A percentile compares a stretch with the other conserved stretches of the same genome.
These are phyloP conservation scores for Pseudotriccus pelzelni DNA, from an alignment of 2,797 vertebrate species.

Conservation along the genomic window DNA sequence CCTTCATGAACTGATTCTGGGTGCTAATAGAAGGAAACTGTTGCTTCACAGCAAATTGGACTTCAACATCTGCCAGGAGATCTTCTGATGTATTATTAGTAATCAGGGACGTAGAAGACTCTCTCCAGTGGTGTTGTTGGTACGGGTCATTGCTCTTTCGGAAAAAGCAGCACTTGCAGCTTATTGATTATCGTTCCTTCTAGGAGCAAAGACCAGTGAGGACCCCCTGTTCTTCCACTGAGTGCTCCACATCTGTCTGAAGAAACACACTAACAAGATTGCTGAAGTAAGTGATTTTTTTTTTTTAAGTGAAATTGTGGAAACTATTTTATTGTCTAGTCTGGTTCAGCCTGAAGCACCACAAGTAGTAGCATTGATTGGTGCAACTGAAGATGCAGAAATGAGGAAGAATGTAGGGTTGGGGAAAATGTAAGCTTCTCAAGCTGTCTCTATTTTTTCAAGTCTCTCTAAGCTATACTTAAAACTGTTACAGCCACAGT, in stretches of 20 bases:
- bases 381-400: neutral
- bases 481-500: neutral
- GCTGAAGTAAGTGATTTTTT: neutral
- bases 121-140: neutral
- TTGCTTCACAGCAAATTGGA: neutral
- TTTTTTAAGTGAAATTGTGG: neutral
- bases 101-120: neutral
- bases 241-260: neutral
- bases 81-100: neutral
- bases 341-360: neutral
- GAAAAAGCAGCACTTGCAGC: neutral
- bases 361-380: fast-evolving
- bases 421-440: neutral
- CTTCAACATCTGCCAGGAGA: neutral
- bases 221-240: neutral
- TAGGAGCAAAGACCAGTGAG: neutral
- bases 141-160: neutral
- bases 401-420: neutral
- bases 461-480: neutral
- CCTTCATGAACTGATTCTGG: neutral
- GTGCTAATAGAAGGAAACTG: neutral
- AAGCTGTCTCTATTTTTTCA: neutral
- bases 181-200: neutral
- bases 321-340: neutral
- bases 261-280: neutral